Evolutionary conservation across 2,888 invertebrate genomes (phyloP).

Genomic region (Sinelater perroti): DNA sequence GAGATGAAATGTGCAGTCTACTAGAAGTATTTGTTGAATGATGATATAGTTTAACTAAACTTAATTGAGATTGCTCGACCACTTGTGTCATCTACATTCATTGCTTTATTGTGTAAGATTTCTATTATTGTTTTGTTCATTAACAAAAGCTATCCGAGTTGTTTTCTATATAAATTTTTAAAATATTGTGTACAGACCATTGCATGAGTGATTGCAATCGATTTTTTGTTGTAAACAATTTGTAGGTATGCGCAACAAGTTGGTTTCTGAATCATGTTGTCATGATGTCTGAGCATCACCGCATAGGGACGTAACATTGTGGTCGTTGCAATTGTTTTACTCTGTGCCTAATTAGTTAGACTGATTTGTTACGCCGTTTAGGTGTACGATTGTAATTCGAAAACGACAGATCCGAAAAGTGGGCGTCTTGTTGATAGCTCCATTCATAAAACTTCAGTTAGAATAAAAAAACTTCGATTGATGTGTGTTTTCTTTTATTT

Average conservation of each 20-base stretch:
- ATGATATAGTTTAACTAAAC: slow-evolving; percentile 53
- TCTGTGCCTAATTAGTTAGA: slow-evolving; percentile 59
- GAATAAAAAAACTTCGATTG: slow-evolving; percentile 37
- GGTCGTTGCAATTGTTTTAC: slow-evolving; percentile 51
- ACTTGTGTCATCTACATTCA: slow-evolving; percentile 47
- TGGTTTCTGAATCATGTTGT: not conserved
- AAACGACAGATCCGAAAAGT: slow-evolving; percentile 57
- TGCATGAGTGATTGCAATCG: not conserved
- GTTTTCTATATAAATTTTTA: not conserved
- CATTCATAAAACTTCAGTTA: slow-evolving; percentile 56
- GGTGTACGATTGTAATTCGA: slow-evolving; percentile 46
- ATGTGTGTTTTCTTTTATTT: slow-evolving; percentile 23
- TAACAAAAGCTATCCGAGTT: not conserved
- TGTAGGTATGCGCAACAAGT: not conserved
- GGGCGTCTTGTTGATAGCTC: slow-evolving; percentile 60
- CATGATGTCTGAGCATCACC: not conserved
- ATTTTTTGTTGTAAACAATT: not conserved
- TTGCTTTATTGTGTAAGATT: not conserved
- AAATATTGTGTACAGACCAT: slow-evolving; percentile 4
- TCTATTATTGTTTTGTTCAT: not conserved
- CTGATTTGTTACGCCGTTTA: slow-evolving; percentile 39
- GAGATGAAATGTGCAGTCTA: slow-evolving; percentile 51
- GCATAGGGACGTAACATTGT: slow-evolving; percentile 54
- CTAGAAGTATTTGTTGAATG: slow-evolving; percentile 54
- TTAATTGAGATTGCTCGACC: slow-evolving; percentile 45